Evolutionary conservation across 2,113 vertebrate genomes (phyloP), one percentile per base, ranked within the genome.

Genomic region (Peromyscus californicus): DNA sequence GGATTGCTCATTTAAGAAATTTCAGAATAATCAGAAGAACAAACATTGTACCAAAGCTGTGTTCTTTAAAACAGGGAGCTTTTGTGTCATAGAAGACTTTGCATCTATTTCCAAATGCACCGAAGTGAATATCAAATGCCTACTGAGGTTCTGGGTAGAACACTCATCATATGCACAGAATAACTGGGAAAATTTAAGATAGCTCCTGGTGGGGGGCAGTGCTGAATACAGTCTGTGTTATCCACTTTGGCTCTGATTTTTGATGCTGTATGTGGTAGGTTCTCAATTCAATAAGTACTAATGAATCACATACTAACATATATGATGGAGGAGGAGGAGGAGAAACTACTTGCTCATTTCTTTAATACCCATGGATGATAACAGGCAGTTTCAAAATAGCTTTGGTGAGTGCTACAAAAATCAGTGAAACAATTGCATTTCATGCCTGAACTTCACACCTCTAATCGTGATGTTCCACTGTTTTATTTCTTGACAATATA

Each of bases 391-490:
- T 95, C 45, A 82, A 86, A 96, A 96, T 45, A 94, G 88, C 79
- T 96, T 90, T 93, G 51, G 74, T 82, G 4, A 97, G 42, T 59
- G 51, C 42, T 85, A 33, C 90, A 93, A 93, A 97, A 94, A 93
- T 16, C 33, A 51, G 39, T 67, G 93, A 93, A 97, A 96, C 83
- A 94, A 97, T 76, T 92, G 39, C 48, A 93, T 98, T 92, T 97
- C 79, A 89, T 93, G 92, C 78, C 93, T 96, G 89, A 93, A 97
- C 90, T 92, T 94, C 90, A 95, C 65, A 96, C 72, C 24, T 95
- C 91, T 96, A 94, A 96, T 93, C 0, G 7, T 95, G 59, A 94
- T 85, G 79, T 94, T 96, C 90, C 83, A 61, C 89, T 93, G 21
- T 80, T 95, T 95, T 90, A 96, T 92, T 86, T 94, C 42, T 96